Conservation (phyloP, 2,888 invertebrate genomes). For the Taenaris catops region DNA sequence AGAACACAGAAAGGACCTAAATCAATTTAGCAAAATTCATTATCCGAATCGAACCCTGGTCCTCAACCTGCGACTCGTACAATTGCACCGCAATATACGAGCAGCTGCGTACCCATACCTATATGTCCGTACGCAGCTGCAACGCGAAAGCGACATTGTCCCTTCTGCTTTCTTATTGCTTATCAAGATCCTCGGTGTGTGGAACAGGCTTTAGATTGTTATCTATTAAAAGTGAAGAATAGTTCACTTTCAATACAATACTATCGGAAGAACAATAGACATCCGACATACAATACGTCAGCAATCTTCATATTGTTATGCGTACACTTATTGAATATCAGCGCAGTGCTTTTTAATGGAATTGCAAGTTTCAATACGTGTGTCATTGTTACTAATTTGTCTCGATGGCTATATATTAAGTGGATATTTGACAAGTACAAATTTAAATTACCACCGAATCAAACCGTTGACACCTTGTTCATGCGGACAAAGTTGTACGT, state of each 20-base stretch:
- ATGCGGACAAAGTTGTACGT: too few relatives aligned
- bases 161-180: not conserved
- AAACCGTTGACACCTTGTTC: too few relatives aligned
- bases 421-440: too few relatives aligned
- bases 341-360: not conserved
- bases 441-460: too few relatives aligned
- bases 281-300: slow-evolving; percentile 13
- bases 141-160: not conserved
- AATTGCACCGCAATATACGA: not conserved
- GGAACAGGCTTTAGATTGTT: slow-evolving; percentile 8
- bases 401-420: too few relatives aligned
- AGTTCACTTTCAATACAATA: slow-evolving; percentile 14
- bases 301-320: slow-evolving; percentile 5
- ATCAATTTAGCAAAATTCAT: too few relatives aligned
- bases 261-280: slow-evolving; percentile 14
- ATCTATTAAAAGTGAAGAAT: slow-evolving; percentile 11
- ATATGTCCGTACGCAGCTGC: slow-evolving; percentile 1
- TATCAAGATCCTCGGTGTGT: slow-evolving; percentile 5
- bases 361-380: not conserved
- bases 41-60: too few relatives aligned
- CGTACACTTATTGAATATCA: slow-evolving; percentile 11
- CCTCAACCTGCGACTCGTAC: too few relatives aligned
- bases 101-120: not conserved
- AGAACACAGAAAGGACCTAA: too few relatives aligned
- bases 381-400: not conserved